Conservation (phyloP, 2,113 vertebrate species). For the Pterocles gutturalis region DNA sequence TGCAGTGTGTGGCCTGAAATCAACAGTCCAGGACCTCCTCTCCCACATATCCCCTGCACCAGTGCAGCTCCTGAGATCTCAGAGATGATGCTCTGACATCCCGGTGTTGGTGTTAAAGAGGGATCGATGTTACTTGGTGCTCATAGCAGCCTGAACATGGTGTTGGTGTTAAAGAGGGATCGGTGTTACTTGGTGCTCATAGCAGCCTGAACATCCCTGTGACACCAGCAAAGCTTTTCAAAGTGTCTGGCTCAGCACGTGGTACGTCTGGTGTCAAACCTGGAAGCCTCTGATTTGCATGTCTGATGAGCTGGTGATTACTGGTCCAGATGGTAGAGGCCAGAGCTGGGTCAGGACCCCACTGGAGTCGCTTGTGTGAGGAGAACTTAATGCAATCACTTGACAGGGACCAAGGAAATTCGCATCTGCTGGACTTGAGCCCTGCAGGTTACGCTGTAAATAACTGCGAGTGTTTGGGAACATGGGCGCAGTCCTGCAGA, state of each 20-base stretch:
- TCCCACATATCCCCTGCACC: not conserved
- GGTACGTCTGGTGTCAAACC: not conserved
- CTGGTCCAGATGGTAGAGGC: conserved; percentile 10
- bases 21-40: too few relatives aligned
- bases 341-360: not conserved
- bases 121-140: not conserved
- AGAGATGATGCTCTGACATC: not conserved
- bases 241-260: not conserved
- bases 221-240: not conserved
- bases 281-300: not conserved
- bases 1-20: not conserved
- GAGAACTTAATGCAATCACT: not conserved
- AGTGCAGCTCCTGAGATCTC: not conserved
- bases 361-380: not conserved
- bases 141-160: not conserved
- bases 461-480: fast-evolving
- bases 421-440: not conserved
- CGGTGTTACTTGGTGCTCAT: not conserved
- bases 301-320: not conserved
- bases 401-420: not conserved
- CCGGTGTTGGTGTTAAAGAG: not conserved
- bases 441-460: not conserved
- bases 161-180: not conserved
- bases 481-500: not conserved
- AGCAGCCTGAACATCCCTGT: not conserved